phyloP scores from a whole-genome alignment of 2,888 invertebrate species.

The Drosophila borborema region DNA sequence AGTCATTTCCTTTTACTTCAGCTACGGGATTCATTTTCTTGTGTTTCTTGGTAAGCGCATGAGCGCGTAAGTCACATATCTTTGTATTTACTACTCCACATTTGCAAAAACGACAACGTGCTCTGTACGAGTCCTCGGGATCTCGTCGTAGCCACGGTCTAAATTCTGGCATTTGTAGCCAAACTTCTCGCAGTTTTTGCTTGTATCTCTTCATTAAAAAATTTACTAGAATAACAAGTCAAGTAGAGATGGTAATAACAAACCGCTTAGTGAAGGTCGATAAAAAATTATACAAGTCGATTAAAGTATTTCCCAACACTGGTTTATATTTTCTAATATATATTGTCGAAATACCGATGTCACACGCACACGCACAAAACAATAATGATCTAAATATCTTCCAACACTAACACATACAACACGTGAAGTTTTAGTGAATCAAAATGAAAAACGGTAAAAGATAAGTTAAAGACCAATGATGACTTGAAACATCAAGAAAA shows the following conservation, averaged over 20 bases:
- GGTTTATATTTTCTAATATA: background rate
- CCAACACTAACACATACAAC: constrained; percentile 39
- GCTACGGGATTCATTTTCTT: constrained; percentile 30
- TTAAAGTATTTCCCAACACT: constrained; percentile 12
- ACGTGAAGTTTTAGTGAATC: constrained; percentile 42
- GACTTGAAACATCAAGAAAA: constrained; percentile 45
- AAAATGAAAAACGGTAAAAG: constrained; percentile 53
- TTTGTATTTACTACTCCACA: constrained; percentile 69
- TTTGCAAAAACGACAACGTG: constrained; percentile 64
- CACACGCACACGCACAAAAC: background rate
- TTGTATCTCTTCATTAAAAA: constrained; percentile 60
- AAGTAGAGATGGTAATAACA: constrained; percentile 44
- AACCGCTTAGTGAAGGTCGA: constrained; percentile 30
- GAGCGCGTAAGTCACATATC: constrained; percentile 66
- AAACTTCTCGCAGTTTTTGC: constrained; percentile 68
- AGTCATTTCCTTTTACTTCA: constrained; percentile 11
- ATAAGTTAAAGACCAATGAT: constrained; percentile 31
- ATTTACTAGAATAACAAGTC: constrained; percentile 18
- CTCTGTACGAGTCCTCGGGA: constrained; percentile 69
- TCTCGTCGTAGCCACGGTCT: constrained; percentile 60
- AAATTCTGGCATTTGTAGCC: constrained; percentile 71
- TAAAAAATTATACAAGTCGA: background rate
- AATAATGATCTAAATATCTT: background rate
- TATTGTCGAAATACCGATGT: background rate
- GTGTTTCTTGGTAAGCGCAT: constrained; percentile 67